Evolutionary conservation across 1,140 invertebrate genomes (phyloP).

Genomic region (Steinernema khuongi): DNA sequence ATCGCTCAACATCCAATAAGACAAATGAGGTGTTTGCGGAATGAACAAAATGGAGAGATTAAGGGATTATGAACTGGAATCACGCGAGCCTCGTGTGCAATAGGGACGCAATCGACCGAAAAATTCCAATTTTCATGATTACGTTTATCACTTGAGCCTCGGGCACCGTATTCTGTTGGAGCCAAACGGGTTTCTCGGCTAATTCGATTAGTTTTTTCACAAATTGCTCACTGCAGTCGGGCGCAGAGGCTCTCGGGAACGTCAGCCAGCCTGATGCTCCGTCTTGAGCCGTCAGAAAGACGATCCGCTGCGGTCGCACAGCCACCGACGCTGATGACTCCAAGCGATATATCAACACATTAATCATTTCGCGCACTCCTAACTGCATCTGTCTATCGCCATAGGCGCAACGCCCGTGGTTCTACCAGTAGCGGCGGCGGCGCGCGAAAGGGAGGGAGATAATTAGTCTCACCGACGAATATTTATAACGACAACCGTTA

Average conservation of each 20-base stretch:
- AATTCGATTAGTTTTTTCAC: background rate
- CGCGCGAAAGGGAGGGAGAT: background rate
- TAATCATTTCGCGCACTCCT: conserved; percentile 12
- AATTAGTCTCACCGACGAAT: background rate
- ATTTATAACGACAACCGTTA: background rate
- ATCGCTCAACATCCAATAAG: too few species aligned
- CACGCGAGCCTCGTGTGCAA: too few species aligned
- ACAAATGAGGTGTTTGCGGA: too few species aligned
- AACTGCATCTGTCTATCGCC: background rate
- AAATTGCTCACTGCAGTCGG: conserved; percentile 4
- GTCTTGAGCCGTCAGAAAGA: background rate
- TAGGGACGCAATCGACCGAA: too few species aligned
- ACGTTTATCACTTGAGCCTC: too few species aligned
- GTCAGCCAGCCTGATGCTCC: background rate
- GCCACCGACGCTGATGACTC: background rate
- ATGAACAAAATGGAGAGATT: too few species aligned
- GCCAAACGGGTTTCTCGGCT: background rate
- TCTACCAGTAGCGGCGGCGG: background rate
- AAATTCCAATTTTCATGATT: too few species aligned
- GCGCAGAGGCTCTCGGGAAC: background rate
- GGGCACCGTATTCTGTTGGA: too few species aligned
- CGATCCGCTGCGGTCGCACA: background rate
- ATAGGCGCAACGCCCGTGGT: background rate
- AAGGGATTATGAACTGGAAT: too few species aligned
- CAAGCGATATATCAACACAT: conserved; percentile 12